Base-by-base conservation (phyloP, 2,888 invertebrate species). In the Eurois occulta region DNA sequence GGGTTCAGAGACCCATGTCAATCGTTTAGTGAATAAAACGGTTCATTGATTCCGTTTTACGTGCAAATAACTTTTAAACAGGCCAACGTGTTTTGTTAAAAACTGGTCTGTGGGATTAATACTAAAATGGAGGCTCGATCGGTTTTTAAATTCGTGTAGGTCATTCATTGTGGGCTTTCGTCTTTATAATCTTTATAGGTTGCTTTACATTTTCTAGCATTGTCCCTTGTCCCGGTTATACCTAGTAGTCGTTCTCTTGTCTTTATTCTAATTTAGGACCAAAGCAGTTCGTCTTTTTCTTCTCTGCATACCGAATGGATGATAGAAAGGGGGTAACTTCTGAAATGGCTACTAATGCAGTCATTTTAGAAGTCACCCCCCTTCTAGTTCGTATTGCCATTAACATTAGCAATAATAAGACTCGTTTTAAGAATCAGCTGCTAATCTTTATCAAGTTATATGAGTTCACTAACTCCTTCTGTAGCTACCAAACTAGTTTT, bases 1-100 rank as follows among this genome's bases (percentile, higher is more conserved):
- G 66, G 60, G 88, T 86, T 89, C 89, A 86, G 77, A 83, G 89
- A 88, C 89, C 88, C 86, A 80, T 73, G 80, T 85, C 86, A 88
- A 86, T 81, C 85, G 88, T 73, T 89, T 83, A 81, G 86, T 86
- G 86, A 80, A 83, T 77, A 85, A 89, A 89, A 85, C 85, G 89
- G 89, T 85, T 85, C 86, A 86, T 86, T 86, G 86, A 86, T 85
- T 88, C 77, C 74, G 83, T 89, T 85, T 81, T 86, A 86, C 83
- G 84, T 85, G 87, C 73, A 84, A 86, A 75, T 82, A 84, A 67
- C 71, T 78, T 78, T 80, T 80, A 82, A 87, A 75, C 75, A 71
- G 75, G 68, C 65, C 73, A 66, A 65, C 38, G 65, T 76, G 84
- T 88, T 64, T 78, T 76, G 41, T 41, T 65, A 41, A 48, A 78